These are phyloP conservation scores for Dascillus cervinus DNA, from an alignment of 2,888 invertebrate species.

Conservation along the genomic window DNA sequence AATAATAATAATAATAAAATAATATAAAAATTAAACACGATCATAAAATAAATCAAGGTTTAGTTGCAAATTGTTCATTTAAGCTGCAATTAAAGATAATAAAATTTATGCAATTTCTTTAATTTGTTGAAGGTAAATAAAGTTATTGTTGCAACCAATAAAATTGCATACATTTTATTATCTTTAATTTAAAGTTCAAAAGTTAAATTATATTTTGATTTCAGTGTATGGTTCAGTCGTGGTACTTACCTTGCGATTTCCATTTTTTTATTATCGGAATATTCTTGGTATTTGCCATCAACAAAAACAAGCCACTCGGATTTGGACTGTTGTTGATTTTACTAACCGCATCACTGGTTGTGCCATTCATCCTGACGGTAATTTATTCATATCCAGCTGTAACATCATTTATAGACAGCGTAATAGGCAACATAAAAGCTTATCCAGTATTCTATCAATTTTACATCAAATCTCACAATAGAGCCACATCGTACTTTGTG, in stretches of 20 bases:
- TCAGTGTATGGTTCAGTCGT: conserved; percentile 59
- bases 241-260: conserved; percentile 66
- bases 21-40: no score
- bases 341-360: conserved; percentile 40
- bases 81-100: no score
- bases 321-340: conserved; percentile 36
- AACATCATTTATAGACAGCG: conserved; percentile 51
- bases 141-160: no score
- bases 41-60: no score
- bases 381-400: conserved; percentile 45
- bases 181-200: no score
- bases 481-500: conserved; percentile 51
- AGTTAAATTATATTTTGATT: no score
- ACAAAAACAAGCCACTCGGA: conserved; percentile 39
- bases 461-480: conserved; percentile 54
- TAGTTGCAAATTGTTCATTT: no score
- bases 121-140: no score
- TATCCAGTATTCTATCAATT: conserved; percentile 48
- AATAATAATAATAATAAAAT: no score
- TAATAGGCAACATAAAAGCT: conserved; percentile 46
- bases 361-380: conserved; percentile 49
- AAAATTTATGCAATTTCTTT: no score
- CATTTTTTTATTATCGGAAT: conserved; percentile 57
- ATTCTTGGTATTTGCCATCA: conserved; percentile 44
- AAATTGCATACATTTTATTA: no score